Conservation (phyloP, 2,797 vertebrate species). For the Holocentrus rufus region DNA sequence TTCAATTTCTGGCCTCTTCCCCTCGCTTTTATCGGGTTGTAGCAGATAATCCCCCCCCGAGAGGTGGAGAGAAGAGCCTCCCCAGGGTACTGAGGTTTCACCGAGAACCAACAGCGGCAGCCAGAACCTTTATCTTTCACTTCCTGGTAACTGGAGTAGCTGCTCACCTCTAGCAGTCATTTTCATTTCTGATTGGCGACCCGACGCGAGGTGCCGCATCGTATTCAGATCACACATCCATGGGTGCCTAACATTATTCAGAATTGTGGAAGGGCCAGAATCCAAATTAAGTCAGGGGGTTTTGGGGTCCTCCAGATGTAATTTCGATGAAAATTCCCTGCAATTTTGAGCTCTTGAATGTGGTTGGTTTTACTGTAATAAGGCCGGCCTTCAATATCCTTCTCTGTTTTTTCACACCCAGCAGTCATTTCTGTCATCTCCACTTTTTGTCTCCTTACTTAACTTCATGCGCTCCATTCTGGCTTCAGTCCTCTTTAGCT, state of each 20-base stretch:
- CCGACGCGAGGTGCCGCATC: neutral
- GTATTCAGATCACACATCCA: conserved; percentile 17
- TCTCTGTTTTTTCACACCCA: neutral
- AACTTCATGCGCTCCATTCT: neutral
- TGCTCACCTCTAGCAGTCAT: conserved; percentile 9
- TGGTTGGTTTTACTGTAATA: conserved; percentile 1
- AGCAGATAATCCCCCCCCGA: conserved; percentile 48
- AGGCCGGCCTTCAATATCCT: neutral
- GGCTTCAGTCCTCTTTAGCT: too few species aligned
- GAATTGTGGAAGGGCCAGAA: neutral
- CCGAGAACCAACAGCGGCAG: conserved; percentile 16
- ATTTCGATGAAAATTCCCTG: conserved; percentile 7
- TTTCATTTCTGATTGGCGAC: conserved; percentile 23
- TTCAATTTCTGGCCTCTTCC: conserved; percentile 38
- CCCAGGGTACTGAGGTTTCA: conserved; percentile 25
- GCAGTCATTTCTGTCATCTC: neutral
- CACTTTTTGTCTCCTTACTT: neutral
- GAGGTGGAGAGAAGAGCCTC: conserved; percentile 38
- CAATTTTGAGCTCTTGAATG: conserved; percentile 16
- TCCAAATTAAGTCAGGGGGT: conserved; percentile 20
- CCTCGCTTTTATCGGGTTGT: conserved; percentile 57
- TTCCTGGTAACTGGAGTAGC: conserved; percentile 19
- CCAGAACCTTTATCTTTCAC: conserved; percentile 42
- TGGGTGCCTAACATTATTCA: conserved; percentile 7
- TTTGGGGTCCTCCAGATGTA: conserved; percentile 3